phyloP scores from a whole-genome alignment of 1,140 invertebrate species.

The Proctacanthus coquilletti region DNA sequence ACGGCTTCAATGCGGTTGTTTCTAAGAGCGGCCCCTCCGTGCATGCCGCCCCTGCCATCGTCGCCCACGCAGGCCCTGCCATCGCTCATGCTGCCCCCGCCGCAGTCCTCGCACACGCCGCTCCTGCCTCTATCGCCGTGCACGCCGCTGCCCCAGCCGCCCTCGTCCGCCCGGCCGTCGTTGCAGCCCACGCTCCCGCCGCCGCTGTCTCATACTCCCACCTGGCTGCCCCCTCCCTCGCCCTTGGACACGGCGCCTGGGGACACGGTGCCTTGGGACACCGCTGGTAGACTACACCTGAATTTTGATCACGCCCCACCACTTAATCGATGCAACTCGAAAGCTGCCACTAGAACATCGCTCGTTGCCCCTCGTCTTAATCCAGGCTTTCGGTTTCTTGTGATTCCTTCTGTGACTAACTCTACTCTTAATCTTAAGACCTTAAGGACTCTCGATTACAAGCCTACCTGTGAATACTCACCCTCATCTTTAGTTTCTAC shows the following conservation, averaged over 20 bases:
- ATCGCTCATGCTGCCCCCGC: constrained; percentile 12
- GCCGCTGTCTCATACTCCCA: neutral
- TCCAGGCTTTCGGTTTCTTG: no score
- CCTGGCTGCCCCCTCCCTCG: neutral
- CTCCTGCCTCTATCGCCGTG: neutral
- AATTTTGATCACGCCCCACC: no score
- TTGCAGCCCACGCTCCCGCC: neutral
- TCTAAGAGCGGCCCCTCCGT: constrained; percentile 30
- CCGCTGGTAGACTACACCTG: no score
- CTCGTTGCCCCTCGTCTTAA: no score
- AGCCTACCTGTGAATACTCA: no score
- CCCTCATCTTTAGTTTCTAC: no score
- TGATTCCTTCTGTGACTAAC: no score
- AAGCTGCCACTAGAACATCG: no score
- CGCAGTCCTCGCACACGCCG: constrained; percentile 12
- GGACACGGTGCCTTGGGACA: neutral
- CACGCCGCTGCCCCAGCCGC: constrained; percentile 5
- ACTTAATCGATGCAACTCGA: no score
- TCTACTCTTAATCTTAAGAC: no score
- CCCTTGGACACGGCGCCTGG: neutral
- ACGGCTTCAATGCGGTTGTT: no score
- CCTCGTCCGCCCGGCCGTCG: neutral
- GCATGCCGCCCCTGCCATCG: constrained; percentile 11
- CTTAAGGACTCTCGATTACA: no score
- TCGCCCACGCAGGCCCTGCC: constrained; percentile 11